Percentiles rank a stretch among this genome's conserved stretches.
Evolutionary conservation across 2,888 invertebrate genomes (phyloP).

Genomic region (Tipula lateralis): DNA sequence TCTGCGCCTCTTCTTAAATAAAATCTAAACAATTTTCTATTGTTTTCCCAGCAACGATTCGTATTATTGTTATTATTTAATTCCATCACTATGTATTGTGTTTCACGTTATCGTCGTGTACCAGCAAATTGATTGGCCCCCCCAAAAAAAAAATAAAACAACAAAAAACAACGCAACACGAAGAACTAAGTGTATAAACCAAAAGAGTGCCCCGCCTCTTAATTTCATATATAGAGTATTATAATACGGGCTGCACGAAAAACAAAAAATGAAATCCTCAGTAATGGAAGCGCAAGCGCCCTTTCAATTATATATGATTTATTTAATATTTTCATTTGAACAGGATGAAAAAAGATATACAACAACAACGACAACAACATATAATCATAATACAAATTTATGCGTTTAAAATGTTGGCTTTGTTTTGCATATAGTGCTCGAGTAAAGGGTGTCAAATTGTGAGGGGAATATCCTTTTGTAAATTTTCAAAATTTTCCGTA

Average conservation of each 20-base stretch:
- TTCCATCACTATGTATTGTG: neutral
- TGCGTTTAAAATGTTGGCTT: neutral
- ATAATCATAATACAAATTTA: neutral
- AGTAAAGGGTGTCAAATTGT: neutral
- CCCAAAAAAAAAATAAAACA: neutral
- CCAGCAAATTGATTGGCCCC: neutral
- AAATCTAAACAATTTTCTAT: neutral
- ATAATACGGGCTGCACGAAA: neutral
- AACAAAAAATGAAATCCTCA: neutral
- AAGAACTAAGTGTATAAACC: neutral
- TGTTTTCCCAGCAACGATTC: neutral
- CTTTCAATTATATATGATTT: neutral
- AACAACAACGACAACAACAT: neutral
- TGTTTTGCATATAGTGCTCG: neutral
- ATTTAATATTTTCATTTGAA: neutral
- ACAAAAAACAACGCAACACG: neutral
- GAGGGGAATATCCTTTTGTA: neutral
- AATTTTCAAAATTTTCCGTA: neutral
- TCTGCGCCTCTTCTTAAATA: neutral
- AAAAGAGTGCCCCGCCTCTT: conserved; percentile 7
- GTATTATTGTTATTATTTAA: neutral
- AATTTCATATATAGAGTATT: neutral
- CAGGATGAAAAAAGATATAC: neutral
- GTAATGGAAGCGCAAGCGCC: conserved; percentile 5
- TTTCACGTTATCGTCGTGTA: neutral